phyloP scores from a whole-genome alignment of 1,140 invertebrate species.

The Magallana angulata region DNA sequence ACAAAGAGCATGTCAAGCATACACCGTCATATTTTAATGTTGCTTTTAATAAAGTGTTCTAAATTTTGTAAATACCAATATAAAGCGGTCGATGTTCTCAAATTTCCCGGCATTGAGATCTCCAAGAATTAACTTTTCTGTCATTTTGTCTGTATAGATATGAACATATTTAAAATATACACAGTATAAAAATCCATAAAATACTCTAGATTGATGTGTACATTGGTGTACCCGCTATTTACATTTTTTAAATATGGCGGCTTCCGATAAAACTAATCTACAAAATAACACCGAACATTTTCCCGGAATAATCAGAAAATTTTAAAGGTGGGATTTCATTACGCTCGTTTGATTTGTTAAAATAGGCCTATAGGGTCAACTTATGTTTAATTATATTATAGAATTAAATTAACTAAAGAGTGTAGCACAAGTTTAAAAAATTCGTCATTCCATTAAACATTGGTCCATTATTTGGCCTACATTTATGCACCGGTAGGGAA shows the following conservation, averaged over 20 bases:
- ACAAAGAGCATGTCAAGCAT: neutral
- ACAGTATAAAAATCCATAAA: neutral
- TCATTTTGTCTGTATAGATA: neutral
- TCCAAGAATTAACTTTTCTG: constrained; percentile 14
- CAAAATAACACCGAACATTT: neutral
- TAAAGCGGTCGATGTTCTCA: constrained; percentile 25
- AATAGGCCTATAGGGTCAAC: too few species aligned
- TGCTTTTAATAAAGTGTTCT: too few species aligned
- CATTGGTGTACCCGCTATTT: constrained; percentile 11
- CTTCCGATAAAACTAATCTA: constrained; percentile 7
- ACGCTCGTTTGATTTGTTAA: too few species aligned
- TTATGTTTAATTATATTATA: too few species aligned
- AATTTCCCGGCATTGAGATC: constrained; percentile 11
- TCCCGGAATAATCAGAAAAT: neutral
- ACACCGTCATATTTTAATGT: too few species aligned
- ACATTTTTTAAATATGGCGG: constrained; percentile 36
- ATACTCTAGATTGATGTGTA: neutral
- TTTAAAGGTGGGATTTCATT: too few species aligned
- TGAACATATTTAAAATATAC: neutral
- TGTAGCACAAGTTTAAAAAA: too few species aligned
- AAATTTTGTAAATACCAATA: neutral
- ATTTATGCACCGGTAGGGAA: too few species aligned
- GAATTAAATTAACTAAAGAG: too few species aligned
- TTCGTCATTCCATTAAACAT: too few species aligned
- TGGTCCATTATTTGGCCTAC: too few species aligned